Conservation (phyloP, 2,888 invertebrate species). For the Ichneumoninae sp. region DNA sequence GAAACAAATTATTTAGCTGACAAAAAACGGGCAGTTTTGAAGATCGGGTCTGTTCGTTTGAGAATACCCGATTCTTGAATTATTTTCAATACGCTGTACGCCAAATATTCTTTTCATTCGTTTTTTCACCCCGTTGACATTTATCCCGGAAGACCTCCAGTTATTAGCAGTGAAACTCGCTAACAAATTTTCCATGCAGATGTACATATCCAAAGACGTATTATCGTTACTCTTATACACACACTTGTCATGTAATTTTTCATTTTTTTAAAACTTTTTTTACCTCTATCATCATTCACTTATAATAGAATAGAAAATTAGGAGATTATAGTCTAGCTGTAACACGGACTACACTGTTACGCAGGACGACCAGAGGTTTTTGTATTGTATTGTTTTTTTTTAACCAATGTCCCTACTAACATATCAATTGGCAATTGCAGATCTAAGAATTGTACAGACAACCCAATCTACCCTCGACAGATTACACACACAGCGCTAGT, state of each 20-base stretch:
- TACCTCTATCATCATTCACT: conserved; percentile 47
- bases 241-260: conserved; percentile 53
- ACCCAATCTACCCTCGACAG: conserved; percentile 40
- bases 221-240: conserved; percentile 40
- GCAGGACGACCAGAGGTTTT: conserved; percentile 68
- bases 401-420: conserved; percentile 64
- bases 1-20: conserved; percentile 25
- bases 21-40: neutral
- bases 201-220: conserved; percentile 56
- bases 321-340: conserved; percentile 74
- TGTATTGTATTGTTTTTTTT: conserved; percentile 60
- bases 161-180: conserved; percentile 51
- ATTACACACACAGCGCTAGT: conserved; percentile 9
- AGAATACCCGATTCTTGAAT: conserved; percentile 17
- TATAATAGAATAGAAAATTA: conserved; percentile 74
- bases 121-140: conserved; percentile 34
- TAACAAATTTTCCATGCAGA: conserved; percentile 10
- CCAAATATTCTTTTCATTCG: conserved; percentile 25
- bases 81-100: conserved; percentile 26
- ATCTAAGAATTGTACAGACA: conserved; percentile 59
- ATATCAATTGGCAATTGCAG: conserved; percentile 71
- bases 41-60: conserved; percentile 3
- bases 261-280: neutral
- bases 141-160: conserved; percentile 28
- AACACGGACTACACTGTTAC: conserved; percentile 76